A percentile compares a stretch with the other conserved stretches of the same genome.
Conservation (phyloP, 2,888 invertebrate species). For the Mactromeris polynyma region DNA sequence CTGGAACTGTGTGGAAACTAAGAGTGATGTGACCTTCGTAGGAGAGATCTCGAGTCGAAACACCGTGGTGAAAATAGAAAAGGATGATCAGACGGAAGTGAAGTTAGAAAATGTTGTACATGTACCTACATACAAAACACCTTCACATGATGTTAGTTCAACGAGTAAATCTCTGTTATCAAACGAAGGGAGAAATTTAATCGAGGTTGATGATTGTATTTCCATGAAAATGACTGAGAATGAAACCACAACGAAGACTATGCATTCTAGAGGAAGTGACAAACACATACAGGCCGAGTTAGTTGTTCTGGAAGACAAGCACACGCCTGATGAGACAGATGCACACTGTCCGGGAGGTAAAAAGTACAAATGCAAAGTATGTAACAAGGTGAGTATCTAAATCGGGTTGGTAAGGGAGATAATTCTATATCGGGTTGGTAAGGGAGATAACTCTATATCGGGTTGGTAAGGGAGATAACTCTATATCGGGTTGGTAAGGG, state of each 20-base stretch:
- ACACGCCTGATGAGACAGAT: not conserved
- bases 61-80: not conserved
- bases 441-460: too few species aligned
- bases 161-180: not conserved
- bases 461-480: too few species aligned
- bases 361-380: constrained; percentile 8
- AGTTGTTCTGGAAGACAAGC: not conserved
- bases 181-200: not conserved
- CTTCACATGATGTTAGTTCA: not conserved
- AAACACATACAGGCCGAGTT: not conserved
- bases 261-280: not conserved
- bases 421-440: too few species aligned
- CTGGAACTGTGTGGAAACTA: not conserved
- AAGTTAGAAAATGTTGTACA: not conserved
- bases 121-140: not conserved
- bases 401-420: too few species aligned
- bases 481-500: too few species aligned
- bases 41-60: not conserved
- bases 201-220: not conserved
- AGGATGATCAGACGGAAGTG: not conserved
- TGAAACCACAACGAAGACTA: not conserved
- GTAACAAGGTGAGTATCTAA: not conserved
- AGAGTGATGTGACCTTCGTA: not conserved
- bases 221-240: not conserved
- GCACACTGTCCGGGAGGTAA: not conserved